phyloP scores from a whole-genome alignment of 2,888 invertebrate species.

The Halictus quadricinctus region DNA sequence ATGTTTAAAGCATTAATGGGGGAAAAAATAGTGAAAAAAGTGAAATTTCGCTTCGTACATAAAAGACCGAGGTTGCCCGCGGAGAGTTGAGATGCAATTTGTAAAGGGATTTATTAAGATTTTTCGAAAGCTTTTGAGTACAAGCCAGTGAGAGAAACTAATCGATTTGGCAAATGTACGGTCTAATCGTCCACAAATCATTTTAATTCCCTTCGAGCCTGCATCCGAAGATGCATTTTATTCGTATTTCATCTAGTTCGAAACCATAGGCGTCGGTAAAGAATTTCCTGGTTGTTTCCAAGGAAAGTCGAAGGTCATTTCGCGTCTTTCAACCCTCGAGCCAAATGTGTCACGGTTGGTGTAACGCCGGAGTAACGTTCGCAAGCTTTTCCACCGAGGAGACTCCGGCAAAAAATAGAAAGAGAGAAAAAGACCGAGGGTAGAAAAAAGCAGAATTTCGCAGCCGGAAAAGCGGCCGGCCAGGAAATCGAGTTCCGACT shows the following conservation, averaged over 20 bases:
- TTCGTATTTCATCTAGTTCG: background rate
- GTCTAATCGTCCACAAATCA: background rate
- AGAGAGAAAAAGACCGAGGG: background rate
- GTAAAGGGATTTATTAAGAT: no score
- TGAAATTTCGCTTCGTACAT: no score
- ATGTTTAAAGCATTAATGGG: no score
- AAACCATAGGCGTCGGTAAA: background rate
- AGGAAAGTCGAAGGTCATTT: background rate
- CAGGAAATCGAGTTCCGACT: slow-evolving; percentile 28
- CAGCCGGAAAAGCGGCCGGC: slow-evolving; percentile 2
- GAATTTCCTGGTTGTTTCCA: background rate
- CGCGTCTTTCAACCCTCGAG: background rate
- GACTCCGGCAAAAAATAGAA: no score
- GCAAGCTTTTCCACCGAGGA: background rate
- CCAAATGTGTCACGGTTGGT: slow-evolving; percentile 1
- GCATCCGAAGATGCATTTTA: background rate
- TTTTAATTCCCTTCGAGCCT: background rate
- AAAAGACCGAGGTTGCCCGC: no score
- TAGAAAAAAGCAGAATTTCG: background rate
- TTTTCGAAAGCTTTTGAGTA: background rate
- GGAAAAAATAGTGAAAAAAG: no score
- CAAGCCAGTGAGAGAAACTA: background rate
- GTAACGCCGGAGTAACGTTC: background rate
- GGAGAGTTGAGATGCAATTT: no score
- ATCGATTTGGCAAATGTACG: background rate